Evolutionary conservation across 2,888 invertebrate genomes (phyloP), one percentile per base, ranked within the genome.

Genomic region (Xestobium rufovillosum): DNA sequence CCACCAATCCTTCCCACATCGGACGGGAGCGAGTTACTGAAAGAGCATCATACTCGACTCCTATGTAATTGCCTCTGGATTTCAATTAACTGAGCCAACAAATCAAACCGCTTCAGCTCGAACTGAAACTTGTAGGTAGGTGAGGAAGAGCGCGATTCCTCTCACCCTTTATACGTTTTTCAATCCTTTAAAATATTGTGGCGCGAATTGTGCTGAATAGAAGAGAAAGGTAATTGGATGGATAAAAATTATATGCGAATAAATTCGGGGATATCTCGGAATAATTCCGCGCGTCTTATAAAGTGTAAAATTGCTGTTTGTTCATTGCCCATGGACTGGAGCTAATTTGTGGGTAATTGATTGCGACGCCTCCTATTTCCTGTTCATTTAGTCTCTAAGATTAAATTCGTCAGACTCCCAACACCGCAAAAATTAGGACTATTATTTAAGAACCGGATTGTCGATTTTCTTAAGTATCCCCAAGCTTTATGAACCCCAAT

Each of bases 51-150:
- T 54, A 54, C 55, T 51, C 52, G 49, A 47, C 53, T 53, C 48
- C 52, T 54, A 54, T 63, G 63, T 67, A 68, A 67, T 67, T 66
- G 66, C 65, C 64, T 48, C 61, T 57, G 65, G 65, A 65, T 67
- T 68, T 67, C 68, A 68, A 68, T 68, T 68, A 68, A 67, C 67
- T 65, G 58, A 57, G 60, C 62, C 62, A 62, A 68, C 68, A 68
- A 68, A 68, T 68, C 68, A 68, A 67, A 66, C 64, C 62, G 66
- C 58, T 62, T 63, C 59, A 60, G 57, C 55, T 52, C 52, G 53
- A 52, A 54, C 54, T 53, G 53, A 52, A 53, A 53, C 53, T 51
- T 31, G 44, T 41, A 47, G 45, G 48, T 53, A 55, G 54, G 55
- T 55, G 48, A 47, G 23, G 52, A 50, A 50, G 47, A 49, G 44